These are phyloP conservation scores for Oxystoma pomonae DNA, from an alignment of 2,888 invertebrate species.

Conservation along the genomic window DNA sequence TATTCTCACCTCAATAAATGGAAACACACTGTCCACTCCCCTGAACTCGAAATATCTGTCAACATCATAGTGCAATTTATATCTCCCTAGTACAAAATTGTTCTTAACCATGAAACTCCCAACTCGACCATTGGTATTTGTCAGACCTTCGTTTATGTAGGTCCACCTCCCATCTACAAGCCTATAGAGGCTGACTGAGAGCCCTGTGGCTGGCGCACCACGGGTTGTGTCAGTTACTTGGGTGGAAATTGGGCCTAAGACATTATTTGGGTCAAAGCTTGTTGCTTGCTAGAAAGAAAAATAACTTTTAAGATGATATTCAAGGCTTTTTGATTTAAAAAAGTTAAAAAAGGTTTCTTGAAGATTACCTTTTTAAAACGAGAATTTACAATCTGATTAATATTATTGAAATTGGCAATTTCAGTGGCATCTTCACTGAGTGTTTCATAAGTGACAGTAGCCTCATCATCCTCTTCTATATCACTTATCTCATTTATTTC, in stretches of 20 bases:
- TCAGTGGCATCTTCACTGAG: no score
- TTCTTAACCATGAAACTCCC: conserved; percentile 57
- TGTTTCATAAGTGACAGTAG: background rate
- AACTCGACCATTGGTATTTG: conserved; percentile 64
- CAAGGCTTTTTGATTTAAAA: no score
- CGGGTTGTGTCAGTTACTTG: conserved; percentile 70
- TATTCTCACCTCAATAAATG: conserved; percentile 73
- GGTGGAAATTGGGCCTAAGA: conserved; percentile 62
- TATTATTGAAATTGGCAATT: no score
- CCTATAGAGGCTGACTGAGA: conserved; percentile 66
- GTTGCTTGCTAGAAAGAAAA: background rate
- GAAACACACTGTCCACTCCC: conserved; percentile 64
- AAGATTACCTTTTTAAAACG: no score
- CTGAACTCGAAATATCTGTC: conserved; percentile 62
- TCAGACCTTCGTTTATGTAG: conserved; percentile 58
- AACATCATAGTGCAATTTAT: conserved; percentile 72
- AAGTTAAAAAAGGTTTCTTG: no score
- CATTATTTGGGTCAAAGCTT: background rate
- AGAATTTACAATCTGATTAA: no score
- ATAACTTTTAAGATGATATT: no score
- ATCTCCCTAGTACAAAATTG: conserved; percentile 62
- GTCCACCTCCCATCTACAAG: conserved; percentile 64
- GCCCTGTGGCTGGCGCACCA: conserved; percentile 62
- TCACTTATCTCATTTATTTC: conserved; percentile 37
- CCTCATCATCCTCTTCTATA: conserved; percentile 25